A percentile compares a stretch with the other conserved stretches of the same genome.
Conservation (phyloP, 2,113 vertebrate genomes). For the Garra rufa region DNA sequence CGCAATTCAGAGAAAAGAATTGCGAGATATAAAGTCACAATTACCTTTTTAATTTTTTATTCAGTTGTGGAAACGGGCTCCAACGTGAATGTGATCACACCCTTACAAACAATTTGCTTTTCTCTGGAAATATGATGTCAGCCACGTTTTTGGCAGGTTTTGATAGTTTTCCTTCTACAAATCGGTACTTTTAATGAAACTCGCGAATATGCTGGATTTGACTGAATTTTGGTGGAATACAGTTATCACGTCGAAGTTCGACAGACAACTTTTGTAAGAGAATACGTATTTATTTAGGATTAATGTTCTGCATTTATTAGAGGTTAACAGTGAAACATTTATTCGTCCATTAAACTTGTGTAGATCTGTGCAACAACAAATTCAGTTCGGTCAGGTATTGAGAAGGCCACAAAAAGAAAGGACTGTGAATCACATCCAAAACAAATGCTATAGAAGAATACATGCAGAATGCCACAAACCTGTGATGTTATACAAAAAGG, state of each 20-base stretch:
- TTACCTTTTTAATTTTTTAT: too few species aligned
- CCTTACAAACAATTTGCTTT: not conserved
- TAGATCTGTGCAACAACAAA: constrained; percentile 62
- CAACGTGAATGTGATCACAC: not conserved
- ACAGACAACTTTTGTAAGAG: not conserved
- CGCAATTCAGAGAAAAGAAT: too few species aligned
- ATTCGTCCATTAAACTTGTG: not conserved
- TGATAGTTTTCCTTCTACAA: constrained; percentile 26
- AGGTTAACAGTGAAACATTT: not conserved
- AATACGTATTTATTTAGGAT: not conserved
- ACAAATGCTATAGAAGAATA: not conserved
- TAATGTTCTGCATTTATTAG: constrained; percentile 14
- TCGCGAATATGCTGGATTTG: constrained; percentile 30
- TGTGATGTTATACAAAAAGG: constrained; percentile 24
- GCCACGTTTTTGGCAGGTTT: constrained; percentile 41
- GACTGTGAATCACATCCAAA: constrained; percentile 25
- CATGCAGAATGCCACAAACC: constrained; percentile 29
- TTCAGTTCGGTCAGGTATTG: constrained; percentile 30
- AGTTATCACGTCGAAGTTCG: not conserved
- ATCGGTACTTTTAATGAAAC: constrained; percentile 40
- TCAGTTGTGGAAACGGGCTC: too few species aligned
- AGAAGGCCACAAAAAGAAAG: constrained; percentile 7
- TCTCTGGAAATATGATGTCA: constrained; percentile 35
- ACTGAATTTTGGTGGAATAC: not conserved
- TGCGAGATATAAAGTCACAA: too few species aligned